Conservation (phyloP, 2,888 invertebrate species). For the Acleris sparsana region DNA sequence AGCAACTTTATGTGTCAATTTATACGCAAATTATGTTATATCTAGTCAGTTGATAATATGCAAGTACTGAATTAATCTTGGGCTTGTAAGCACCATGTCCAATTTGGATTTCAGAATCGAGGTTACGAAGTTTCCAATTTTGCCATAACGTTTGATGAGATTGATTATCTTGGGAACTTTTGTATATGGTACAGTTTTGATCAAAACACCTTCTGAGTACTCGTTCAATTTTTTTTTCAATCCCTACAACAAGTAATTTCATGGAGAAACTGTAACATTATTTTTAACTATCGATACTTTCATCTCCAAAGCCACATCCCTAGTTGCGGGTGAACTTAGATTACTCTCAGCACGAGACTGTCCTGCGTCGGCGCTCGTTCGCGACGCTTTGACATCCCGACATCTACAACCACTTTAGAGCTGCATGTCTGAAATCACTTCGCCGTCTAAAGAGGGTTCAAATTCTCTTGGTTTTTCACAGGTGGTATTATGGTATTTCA, state of each 20-base stretch:
- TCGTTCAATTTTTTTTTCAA: background rate
- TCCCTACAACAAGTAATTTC: background rate
- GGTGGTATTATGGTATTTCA: slow-evolving; percentile 42
- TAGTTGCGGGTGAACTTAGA: slow-evolving; percentile 71
- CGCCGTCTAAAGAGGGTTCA: slow-evolving; percentile 42
- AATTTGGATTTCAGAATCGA: too few relatives aligned
- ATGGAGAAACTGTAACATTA: too few relatives aligned
- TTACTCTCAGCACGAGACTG: slow-evolving; percentile 84
- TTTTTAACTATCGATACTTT: slow-evolving; percentile 48
- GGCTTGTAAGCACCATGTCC: too few relatives aligned
- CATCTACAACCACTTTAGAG: slow-evolving; percentile 48
- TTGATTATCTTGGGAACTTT: too few relatives aligned
- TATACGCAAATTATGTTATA: too few relatives aligned
- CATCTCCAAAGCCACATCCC: slow-evolving; percentile 51
- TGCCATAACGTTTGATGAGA: background rate
- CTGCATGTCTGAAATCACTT: slow-evolving; percentile 44
- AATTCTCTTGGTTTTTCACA: slow-evolving; percentile 34
- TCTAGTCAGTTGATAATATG: too few relatives aligned
- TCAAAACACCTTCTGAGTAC: too few relatives aligned
- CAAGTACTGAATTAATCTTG: too few relatives aligned
- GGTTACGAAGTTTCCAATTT: background rate
- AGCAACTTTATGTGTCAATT: too few relatives aligned
- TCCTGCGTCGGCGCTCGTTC: slow-evolving; percentile 81
- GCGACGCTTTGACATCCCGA: slow-evolving; percentile 84
- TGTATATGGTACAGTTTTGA: too few relatives aligned